These are phyloP conservation scores for Phataginus tetradactyla DNA, from an alignment of 2,797 vertebrate species.

Conservation along the genomic window DNA sequence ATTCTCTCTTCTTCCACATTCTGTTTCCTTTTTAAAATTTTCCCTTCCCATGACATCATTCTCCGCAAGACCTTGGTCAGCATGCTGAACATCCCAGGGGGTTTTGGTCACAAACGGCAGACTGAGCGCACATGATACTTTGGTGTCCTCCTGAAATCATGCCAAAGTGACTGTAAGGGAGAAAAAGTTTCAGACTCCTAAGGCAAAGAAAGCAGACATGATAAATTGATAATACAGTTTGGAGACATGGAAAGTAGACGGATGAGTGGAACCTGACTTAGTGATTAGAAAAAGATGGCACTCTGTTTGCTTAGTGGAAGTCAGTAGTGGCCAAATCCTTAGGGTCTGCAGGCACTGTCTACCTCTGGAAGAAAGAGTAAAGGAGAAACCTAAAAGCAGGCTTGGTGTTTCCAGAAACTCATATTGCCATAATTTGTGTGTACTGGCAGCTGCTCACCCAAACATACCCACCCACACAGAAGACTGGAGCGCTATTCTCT, in stretches of 20 bases:
- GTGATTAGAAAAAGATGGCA: not conserved
- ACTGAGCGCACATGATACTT: not conserved
- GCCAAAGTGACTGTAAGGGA: not conserved
- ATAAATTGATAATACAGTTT: not conserved
- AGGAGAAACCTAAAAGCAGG: not conserved
- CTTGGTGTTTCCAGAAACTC: not conserved
- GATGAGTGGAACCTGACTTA: not conserved
- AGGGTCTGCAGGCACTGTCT: too few species aligned
- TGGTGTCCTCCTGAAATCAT: not conserved
- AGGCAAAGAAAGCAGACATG: not conserved
- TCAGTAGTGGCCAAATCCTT: too few species aligned
- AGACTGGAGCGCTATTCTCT: not conserved
- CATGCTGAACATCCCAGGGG: not conserved
- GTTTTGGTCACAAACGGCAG: not conserved
- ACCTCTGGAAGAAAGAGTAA: not conserved
- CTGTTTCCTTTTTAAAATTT: not conserved
- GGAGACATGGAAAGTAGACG: not conserved
- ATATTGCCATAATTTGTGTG: not conserved
- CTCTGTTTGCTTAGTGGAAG: not conserved
- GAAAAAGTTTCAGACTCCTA: not conserved
- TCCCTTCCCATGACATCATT: not conserved
- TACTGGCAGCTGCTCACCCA: rapidly evolving
- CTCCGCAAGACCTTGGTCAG: not conserved
- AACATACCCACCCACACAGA: not conserved
- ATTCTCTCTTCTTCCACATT: not conserved